Conservation (phyloP, 2,797 vertebrate genomes). For the Knipowitschia caucasica region DNA sequence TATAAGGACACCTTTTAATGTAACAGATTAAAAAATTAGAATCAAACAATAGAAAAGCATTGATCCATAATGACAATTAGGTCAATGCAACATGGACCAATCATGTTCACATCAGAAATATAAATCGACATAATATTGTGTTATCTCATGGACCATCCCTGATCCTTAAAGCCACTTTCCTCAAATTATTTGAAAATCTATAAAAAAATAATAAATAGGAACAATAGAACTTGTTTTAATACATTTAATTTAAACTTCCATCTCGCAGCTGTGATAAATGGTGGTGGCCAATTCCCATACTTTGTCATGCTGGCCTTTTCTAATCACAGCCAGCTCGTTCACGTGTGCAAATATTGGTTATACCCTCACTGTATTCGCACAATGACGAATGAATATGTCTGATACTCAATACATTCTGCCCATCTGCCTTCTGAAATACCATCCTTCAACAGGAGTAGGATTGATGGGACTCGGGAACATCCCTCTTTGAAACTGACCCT, state of each 20-base stretch:
- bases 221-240: slow-evolving; percentile 10
- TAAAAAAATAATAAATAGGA: background rate
- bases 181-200: background rate
- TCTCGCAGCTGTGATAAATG: slow-evolving; percentile 19
- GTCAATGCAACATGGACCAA: too few relatives aligned
- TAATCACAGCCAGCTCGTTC: slow-evolving; percentile 26
- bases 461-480: background rate
- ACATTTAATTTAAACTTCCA: slow-evolving; percentile 5
- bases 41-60: too few relatives aligned
- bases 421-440: slow-evolving; percentile 28
- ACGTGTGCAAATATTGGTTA: slow-evolving; percentile 24
- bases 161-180: too few relatives aligned
- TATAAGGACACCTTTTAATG: too few relatives aligned
- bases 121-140: too few relatives aligned
- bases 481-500: background rate
- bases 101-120: too few relatives aligned
- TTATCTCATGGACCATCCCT: too few relatives aligned
- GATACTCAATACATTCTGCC: slow-evolving; percentile 14
- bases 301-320: slow-evolving; percentile 21
- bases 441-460: slow-evolving; percentile 3
- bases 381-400: slow-evolving; percentile 10
- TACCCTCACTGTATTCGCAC: slow-evolving; percentile 15
- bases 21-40: too few relatives aligned
- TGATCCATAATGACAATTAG: too few relatives aligned
- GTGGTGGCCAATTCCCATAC: slow-evolving; percentile 23